Evolutionary conservation across 2,113 vertebrate genomes (phyloP).

Genomic region (Orycteropus afer): DNA sequence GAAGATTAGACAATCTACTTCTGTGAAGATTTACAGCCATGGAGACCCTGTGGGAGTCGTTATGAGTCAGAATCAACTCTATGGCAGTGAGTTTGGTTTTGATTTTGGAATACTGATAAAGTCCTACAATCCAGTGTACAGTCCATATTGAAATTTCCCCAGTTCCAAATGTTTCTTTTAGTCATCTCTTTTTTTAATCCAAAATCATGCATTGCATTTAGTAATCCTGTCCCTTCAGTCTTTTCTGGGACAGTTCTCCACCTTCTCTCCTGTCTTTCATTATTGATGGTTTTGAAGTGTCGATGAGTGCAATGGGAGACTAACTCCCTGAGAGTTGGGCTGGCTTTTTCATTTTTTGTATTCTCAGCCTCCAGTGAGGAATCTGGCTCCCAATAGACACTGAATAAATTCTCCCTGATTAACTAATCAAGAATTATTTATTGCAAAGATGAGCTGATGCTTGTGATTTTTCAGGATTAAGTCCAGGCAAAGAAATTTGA

Average conservation of each 20-base stretch:
- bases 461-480: neutral
- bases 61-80: too few species aligned
- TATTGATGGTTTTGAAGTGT: neutral
- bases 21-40: too few species aligned
- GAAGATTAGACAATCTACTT: too few species aligned
- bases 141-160: neutral
- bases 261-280: neutral
- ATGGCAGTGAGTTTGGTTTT: too few species aligned
- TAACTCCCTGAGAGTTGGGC: neutral
- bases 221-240: neutral
- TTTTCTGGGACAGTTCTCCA: neutral
- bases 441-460: neutral
- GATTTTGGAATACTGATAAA: neutral
- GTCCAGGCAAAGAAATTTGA: neutral
- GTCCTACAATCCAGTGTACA: neutral
- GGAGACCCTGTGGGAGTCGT: too few species aligned
- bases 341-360: neutral
- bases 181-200: neutral
- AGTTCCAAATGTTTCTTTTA: neutral
- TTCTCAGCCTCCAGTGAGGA: neutral
- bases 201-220: neutral
- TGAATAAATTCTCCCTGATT: neutral
- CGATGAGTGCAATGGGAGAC: neutral
- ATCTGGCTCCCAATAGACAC: neutral
- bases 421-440: too few species aligned